Conservation (phyloP, 2,113 vertebrate genomes). For the Boulengeromyrus knoepffleri region DNA sequence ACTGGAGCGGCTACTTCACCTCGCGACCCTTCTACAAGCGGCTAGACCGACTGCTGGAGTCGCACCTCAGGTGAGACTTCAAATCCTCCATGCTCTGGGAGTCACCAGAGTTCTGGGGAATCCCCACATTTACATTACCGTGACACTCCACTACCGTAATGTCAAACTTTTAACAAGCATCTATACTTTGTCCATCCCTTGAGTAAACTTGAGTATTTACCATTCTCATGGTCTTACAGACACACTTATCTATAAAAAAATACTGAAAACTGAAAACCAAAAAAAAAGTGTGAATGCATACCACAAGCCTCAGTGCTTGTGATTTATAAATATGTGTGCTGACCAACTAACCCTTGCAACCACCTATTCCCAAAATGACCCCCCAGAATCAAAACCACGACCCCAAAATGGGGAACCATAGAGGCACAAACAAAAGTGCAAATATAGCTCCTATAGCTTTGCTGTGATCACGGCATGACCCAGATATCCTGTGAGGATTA, state of each 20-base stretch:
- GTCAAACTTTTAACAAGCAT: not conserved
- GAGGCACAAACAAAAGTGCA: not conserved
- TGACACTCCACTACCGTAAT: not conserved
- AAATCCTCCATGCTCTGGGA: not conserved
- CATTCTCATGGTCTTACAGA: not conserved
- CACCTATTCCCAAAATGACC: not conserved
- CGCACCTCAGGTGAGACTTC: constrained; percentile 66
- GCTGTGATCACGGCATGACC: not conserved
- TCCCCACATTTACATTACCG: not conserved
- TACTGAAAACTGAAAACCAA: not conserved
- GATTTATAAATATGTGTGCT: not conserved
- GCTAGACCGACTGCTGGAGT: constrained; percentile 74
- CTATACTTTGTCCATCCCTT: not conserved
- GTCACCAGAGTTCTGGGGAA: not conserved
- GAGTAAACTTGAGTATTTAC: not conserved
- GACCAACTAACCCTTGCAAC: not conserved
- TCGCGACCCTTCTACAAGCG: constrained; percentile 88
- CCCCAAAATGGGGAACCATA: not conserved
- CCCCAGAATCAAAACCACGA: not conserved
- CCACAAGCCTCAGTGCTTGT: not conserved
- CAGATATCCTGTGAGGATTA: not conserved
- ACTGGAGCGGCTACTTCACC: constrained; percentile 93
- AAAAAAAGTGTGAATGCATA: not conserved
- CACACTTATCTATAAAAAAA: not conserved
- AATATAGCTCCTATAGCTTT: not conserved